Base-by-base conservation (phyloP, 2,797 vertebrate genomes). In the Eupleurogrammus muticus region DNA sequence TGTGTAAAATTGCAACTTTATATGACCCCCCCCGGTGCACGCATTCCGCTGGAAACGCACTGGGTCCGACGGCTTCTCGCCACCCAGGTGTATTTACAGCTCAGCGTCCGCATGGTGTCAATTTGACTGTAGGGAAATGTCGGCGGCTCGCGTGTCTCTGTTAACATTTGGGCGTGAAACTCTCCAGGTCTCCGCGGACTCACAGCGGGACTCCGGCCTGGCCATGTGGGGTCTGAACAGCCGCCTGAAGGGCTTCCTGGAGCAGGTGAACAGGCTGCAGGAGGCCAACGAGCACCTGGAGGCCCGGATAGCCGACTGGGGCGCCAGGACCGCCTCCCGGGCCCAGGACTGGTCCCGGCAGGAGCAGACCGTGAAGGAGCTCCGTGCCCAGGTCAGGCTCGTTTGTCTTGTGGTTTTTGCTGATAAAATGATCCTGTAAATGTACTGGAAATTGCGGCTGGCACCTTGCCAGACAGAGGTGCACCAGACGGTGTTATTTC, bases 251-350 rank as follows among this genome's bases (percentile, higher is more conserved):
- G 79, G 80, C 65, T 94, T 95, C 70, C 66, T 95, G 88, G 86
- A 94, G 76, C 93, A 92, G 51, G 89, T 94, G 38, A 84, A 79
- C 59, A 54, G 55, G 64, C 82, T 95, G 66, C 92, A 93, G 79
- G 79, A 91, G 57, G 63, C 80, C 53, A 95, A 95, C 84, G 40
- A 1, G 12, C 60, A 4, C 6, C 85, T 95, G 53, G 93, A 95
- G 76, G 78, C 76, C 23, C 87, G 92, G 77, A 93, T 95, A 47
- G 55, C 61, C 0, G 67, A 91, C 20, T 84, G 90, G 88, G 73
- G 81, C 5, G 0, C 21, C 36, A 85, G 73, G 60, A 85, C 47
- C 17, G 2, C 21, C 1, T 58, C 70, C 0, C 65, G 12, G 4
- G 57, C 64, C 0, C 65, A n/a, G 44, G 82, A 92, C 57, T 90